Base-by-base conservation (phyloP, 2,888 invertebrate species). In the Pollenia griseotomentosa region DNA sequence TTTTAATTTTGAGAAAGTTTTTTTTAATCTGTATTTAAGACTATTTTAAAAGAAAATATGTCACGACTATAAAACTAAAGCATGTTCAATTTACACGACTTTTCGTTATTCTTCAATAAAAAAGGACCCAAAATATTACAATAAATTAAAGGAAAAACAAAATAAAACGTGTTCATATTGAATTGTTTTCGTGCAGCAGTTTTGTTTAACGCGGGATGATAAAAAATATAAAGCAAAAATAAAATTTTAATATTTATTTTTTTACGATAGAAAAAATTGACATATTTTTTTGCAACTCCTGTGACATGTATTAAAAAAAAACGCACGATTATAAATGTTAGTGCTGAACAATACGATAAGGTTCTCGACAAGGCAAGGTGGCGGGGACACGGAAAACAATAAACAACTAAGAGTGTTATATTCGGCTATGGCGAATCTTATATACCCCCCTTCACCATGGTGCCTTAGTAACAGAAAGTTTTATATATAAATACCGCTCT, bases 181-280 rank as follows among this genome's bases (percentile, higher is more conserved):
- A 51, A 77, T 73, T 19, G 44, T 44, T 79, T 83, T 63, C 86
- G 65, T 79, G 79, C 79, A 86, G 74, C 57, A 79, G 68, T 79
- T 74, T 83, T 19, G 11, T 16, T 12, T 86, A 71, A 53, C 16
- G 57, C 66, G 5, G 9, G 59, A 71, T 53, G 11, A 9, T 2
- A 68, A 42, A 71, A 55, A 59, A 51, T 19, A 23, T 19, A 48
- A 59, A 55, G 16, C 53, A 57, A 19, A 14, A 55, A 61, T 68
- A 44, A 51, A 66, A 19, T 40, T 65, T 9, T 8, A 33, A 40
- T 46, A 61, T 61, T 16, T 19, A 63, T 42, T 16, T 44, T 59
- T 51, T 11, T 40, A 40, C 11, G n/a, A 70, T 68, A 16, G 70
- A 16, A 55, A 55, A 55, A 71, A 42, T 33, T 33, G 4, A n/a